Evolutionary conservation across 2,797 vertebrate genomes (phyloP), one percentile per base, ranked within the genome.

Genomic region (Poeciliopsis gracilis): DNA sequence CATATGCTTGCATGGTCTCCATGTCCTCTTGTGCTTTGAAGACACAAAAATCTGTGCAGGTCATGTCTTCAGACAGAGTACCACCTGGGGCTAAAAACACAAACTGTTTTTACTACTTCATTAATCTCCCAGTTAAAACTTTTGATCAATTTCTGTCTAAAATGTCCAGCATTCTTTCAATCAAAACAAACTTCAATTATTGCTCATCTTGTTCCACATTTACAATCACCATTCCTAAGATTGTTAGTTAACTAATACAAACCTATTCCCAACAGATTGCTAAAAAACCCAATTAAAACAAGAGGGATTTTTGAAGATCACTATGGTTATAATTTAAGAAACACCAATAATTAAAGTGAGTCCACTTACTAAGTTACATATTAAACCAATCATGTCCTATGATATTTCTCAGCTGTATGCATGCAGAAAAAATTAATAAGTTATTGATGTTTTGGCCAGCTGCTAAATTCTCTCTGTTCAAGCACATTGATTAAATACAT

Each of bases 1-100:
- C 98, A 92, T 98, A 99, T 36, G 97, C 97, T 93, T 98, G 98
- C 98, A 99, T 99, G 92, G 98, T 99, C 95, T 98, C 97, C 90
- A 99, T 95, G 94, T 99, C 98, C 92, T 99, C 98, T 88, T 98
- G 96, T 95, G 98, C 98, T 92, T 97, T 97, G 84, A 99, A 99
- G 77, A 99, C 97, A 93, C 98, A 99, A 96, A 97, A 97, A 82
- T 98, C 97, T 72, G 98, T 98, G 79, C 96, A 96, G 92, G 96
- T 98, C 97, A 98, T 90, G 95, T 99, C 98, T 76, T 99, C 98
- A 80, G 97, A 96, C 92, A 99, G 88, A 89, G 97, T 98, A 71
- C 98, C 98, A 41, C 98, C 98, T 87, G 97, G 98, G 92, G 97
- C 98, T 99, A 84, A 72, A 84, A 78, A 51, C 0, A 76, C 51